Conservation (phyloP, 2,113 vertebrate species). For the Pyxicephalus adspersus region DNA sequence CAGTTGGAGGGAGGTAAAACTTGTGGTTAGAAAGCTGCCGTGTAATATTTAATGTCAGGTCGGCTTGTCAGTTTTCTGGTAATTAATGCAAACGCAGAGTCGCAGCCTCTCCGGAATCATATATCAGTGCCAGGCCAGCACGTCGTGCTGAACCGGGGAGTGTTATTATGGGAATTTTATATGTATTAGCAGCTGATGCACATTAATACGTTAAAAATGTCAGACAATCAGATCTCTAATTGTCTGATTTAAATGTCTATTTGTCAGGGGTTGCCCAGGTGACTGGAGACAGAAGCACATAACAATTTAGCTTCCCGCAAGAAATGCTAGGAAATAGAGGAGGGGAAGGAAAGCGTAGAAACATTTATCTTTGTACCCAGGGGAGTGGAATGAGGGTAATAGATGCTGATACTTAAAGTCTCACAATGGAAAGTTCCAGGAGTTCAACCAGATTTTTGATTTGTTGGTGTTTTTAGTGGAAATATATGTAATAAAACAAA, state of each 20-base stretch:
- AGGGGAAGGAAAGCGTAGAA: constrained; percentile 12
- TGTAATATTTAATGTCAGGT: constrained; percentile 61
- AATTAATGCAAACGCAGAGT: constrained; percentile 67
- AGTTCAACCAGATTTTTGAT: constrained; percentile 2
- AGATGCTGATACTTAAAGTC: constrained; percentile 29
- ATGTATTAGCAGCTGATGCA: constrained; percentile 66
- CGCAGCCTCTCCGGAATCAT: constrained; percentile 66
- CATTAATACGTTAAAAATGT: constrained; percentile 71
- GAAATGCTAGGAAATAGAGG: constrained; percentile 52
- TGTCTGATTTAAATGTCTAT: constrained; percentile 80
- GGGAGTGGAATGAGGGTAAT: constrained; percentile 29
- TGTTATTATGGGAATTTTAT: constrained; percentile 64
- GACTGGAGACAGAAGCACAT: constrained; percentile 49
- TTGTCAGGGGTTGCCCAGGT: constrained; percentile 72
- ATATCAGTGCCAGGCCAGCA: constrained; percentile 74
- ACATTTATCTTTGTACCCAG: constrained; percentile 31
- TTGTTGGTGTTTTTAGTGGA: background rate
- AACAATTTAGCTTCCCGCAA: constrained; percentile 33
- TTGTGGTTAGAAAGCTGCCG: constrained; percentile 37
- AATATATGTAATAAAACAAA: background rate
- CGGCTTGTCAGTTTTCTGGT: constrained; percentile 64
- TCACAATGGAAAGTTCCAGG: constrained; percentile 30
- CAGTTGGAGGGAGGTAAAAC: constrained; percentile 18
- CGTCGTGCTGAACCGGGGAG: constrained; percentile 54
- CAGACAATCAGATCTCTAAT: constrained; percentile 70